Conservation (phyloP, 2,888 invertebrate genomes). For the Leptinotarsa juncta region DNA sequence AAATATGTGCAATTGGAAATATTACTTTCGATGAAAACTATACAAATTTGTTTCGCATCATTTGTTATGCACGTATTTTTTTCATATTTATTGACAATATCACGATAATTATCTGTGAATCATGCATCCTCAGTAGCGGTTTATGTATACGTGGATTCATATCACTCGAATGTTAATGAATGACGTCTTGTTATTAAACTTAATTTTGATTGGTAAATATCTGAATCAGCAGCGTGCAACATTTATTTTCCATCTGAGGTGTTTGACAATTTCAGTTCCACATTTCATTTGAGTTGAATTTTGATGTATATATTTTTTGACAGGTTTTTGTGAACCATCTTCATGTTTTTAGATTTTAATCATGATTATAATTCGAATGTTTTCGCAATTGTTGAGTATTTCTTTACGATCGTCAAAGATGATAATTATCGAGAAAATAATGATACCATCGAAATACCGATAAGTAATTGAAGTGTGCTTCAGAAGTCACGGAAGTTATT, state of each 20-base stretch:
- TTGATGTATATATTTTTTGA: too few relatives aligned
- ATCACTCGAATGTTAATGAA: conserved; percentile 3
- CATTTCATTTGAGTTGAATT: neutral
- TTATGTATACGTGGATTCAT: neutral
- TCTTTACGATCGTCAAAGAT: too few relatives aligned
- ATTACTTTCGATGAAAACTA: neutral
- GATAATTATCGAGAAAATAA: too few relatives aligned
- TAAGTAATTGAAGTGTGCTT: too few relatives aligned
- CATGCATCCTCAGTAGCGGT: neutral
- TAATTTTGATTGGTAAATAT: neutral
- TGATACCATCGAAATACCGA: too few relatives aligned
- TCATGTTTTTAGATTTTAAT: too few relatives aligned
- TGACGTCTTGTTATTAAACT: conserved; percentile 14
- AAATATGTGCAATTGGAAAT: too few relatives aligned
- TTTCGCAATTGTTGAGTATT: too few relatives aligned
- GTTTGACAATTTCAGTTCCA: neutral
- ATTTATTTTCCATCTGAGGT: too few relatives aligned
- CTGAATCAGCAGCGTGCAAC: neutral
- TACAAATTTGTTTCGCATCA: neutral
- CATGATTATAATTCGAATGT: too few relatives aligned
- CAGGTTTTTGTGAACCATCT: too few relatives aligned
- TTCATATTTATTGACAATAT: neutral
- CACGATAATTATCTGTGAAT: neutral
- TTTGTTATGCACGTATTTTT: neutral
- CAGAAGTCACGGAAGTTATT: too few relatives aligned